Evolutionary conservation across 2,797 vertebrate genomes (phyloP).

Genomic region (Channallabes apus): DNA sequence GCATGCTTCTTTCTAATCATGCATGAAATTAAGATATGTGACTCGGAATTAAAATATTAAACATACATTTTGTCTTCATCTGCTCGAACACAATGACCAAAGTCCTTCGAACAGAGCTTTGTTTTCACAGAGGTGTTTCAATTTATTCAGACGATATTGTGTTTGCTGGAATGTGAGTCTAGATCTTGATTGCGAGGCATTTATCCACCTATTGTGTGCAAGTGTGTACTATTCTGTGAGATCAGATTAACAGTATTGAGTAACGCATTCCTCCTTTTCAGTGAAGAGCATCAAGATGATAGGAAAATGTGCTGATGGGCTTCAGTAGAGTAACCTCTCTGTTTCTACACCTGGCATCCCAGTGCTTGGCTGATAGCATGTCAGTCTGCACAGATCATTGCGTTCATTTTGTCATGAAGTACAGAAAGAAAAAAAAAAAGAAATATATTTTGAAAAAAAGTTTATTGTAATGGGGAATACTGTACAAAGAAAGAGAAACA

Average conservation of each 20-base stretch:
- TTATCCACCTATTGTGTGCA: conserved; percentile 18
- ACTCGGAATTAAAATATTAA: not conserved
- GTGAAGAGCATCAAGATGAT: conserved; percentile 46
- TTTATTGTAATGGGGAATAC: not conserved
- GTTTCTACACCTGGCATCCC: conserved; percentile 30
- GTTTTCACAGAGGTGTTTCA: conserved; percentile 7
- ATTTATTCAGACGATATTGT: conserved; percentile 12
- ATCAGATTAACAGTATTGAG: conserved; percentile 43
- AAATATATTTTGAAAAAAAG: not conserved
- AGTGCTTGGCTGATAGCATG: conserved; percentile 15
- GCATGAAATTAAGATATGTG: not conserved
- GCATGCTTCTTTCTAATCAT: not conserved
- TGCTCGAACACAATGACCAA: not conserved
- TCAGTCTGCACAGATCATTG: conserved; percentile 21
- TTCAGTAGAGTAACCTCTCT: conserved; percentile 11
- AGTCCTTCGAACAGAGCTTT: not conserved
- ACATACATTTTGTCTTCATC: not conserved
- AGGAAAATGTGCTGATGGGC: conserved; percentile 34
- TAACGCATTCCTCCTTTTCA: conserved; percentile 49
- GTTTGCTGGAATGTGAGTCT: conserved; percentile 71
- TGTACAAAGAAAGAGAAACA: not conserved
- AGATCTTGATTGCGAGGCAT: conserved; percentile 42
- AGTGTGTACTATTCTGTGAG: conserved; percentile 27
- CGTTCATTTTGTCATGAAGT: not conserved
- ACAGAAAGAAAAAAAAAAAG: not conserved